Conservation (phyloP, 2,797 vertebrate species). For the Notolepis coatsorum region DNA sequence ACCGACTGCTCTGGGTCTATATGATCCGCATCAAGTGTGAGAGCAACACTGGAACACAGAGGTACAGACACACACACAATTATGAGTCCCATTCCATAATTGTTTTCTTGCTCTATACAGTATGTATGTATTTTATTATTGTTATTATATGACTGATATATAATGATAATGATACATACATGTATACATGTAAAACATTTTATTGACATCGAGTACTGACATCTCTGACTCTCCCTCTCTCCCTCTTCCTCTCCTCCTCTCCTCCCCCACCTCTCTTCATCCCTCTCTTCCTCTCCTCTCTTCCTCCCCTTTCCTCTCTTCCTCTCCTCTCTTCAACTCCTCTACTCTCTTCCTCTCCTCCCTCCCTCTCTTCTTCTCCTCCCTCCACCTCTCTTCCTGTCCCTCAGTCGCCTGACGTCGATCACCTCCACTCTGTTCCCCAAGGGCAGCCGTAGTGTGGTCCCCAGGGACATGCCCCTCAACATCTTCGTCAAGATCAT, state of each 20-base stretch:
- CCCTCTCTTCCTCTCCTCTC: not conserved
- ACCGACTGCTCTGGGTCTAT: conserved; percentile 98
- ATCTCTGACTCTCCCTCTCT: not conserved
- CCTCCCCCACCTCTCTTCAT: not conserved
- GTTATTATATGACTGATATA: too few relatives aligned
- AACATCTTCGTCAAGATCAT: conserved; percentile 99
- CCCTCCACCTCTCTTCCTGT: not conserved
- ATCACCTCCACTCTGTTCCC: conserved; percentile 98
- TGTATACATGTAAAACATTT: not conserved
- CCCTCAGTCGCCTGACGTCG: conserved; percentile 92
- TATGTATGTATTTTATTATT: too few relatives aligned
- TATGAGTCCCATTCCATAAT: not conserved
- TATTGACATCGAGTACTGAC: too few relatives aligned
- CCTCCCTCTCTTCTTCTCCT: not conserved
- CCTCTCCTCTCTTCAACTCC: not conserved
- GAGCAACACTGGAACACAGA: conserved; percentile 98
- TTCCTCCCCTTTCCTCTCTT: not conserved
- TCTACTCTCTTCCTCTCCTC: not conserved
- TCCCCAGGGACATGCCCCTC: conserved; percentile 98
- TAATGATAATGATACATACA: too few relatives aligned
- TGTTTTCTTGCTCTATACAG: not conserved
- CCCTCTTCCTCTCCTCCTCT: not conserved
- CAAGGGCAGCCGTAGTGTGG: conserved; percentile 96
- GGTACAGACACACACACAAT: conserved; percentile 74
- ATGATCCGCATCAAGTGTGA: conserved; percentile 99